A percentile compares a stretch with the other conserved stretches of the same genome.
Conservation (phyloP, 2,888 invertebrate genomes). For the Rhingia campestris region DNA sequence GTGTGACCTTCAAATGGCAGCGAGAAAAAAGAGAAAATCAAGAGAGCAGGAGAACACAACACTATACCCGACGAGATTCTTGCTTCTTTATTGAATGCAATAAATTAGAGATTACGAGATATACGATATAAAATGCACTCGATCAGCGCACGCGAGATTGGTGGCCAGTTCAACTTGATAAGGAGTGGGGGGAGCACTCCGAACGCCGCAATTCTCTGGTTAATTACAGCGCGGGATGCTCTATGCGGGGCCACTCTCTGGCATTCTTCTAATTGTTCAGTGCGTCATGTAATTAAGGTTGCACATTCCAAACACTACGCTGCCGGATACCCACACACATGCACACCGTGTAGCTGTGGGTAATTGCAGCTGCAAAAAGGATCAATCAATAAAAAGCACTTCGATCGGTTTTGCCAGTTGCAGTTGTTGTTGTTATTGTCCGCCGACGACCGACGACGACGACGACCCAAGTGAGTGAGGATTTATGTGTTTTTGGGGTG, state of each 20-base stretch:
- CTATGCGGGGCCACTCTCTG: slow-evolving; percentile 22
- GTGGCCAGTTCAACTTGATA: slow-evolving; percentile 49
- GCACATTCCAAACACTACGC: slow-evolving; percentile 30
- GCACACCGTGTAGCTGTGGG: slow-evolving; percentile 12
- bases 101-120: slow-evolving; percentile 74
- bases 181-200: neutral
- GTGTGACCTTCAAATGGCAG: slow-evolving; percentile 73
- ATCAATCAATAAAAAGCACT: slow-evolving; percentile 74
- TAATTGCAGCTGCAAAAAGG: slow-evolving; percentile 73
- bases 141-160: slow-evolving; percentile 70
- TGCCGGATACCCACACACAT: neutral
- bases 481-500: slow-evolving; percentile 74
- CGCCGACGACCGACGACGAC: neutral
- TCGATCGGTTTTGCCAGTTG: slow-evolving; percentile 59
- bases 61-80: slow-evolving; percentile 68
- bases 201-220: slow-evolving; percentile 1
- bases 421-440: slow-evolving; percentile 33
- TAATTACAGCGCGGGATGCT: slow-evolving; percentile 57
- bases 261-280: slow-evolving; percentile 68
- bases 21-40: slow-evolving; percentile 34
- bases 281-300: slow-evolving; percentile 72
- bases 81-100: slow-evolving; percentile 72
- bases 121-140: slow-evolving; percentile 70
- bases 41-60: slow-evolving; percentile 33
- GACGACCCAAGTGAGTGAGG: slow-evolving; percentile 48